phyloP scores from a whole-genome alignment of 2,888 invertebrate species.

The Morpho deidamia region DNA sequence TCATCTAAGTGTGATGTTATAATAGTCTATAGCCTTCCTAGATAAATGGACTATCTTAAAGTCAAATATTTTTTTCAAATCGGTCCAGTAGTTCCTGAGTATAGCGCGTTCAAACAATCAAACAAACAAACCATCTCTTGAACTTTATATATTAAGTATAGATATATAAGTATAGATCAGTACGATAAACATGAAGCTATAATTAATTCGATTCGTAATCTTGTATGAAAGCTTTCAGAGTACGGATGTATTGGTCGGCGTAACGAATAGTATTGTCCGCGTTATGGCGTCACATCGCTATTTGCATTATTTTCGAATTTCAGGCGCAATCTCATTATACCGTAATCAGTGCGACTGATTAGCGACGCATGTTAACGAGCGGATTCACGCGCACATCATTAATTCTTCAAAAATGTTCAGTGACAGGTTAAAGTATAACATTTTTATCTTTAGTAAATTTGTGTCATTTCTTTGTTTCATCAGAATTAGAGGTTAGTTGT shows the following conservation, averaged over 20 bases:
- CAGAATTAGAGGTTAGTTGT: no score
- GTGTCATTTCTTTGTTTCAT: neutral
- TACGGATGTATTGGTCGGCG: neutral
- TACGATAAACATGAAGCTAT: no score
- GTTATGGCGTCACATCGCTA: slow-evolving; percentile 3
- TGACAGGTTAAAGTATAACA: neutral
- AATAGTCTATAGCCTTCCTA: no score
- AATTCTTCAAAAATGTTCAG: neutral
- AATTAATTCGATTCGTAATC: neutral
- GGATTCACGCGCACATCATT: neutral
- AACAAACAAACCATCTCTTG: no score
- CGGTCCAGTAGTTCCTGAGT: no score
- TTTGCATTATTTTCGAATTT: slow-evolving; percentile 24
- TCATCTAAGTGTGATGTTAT: no score
- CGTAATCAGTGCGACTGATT: slow-evolving; percentile 66
- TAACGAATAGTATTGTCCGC: slow-evolving; percentile 22
- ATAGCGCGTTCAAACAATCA: no score
- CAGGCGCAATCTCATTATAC: slow-evolving; percentile 49
- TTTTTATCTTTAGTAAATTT: neutral
- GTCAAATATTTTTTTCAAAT: no score
- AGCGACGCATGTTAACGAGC: slow-evolving; percentile 37
- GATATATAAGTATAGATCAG: no score
- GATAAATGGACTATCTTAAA: no score
- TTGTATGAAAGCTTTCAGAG: neutral
- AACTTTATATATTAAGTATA: no score